Evolutionary conservation across 2,797 vertebrate species (phyloP).

Genomic region (Syngnathus acus): DNA sequence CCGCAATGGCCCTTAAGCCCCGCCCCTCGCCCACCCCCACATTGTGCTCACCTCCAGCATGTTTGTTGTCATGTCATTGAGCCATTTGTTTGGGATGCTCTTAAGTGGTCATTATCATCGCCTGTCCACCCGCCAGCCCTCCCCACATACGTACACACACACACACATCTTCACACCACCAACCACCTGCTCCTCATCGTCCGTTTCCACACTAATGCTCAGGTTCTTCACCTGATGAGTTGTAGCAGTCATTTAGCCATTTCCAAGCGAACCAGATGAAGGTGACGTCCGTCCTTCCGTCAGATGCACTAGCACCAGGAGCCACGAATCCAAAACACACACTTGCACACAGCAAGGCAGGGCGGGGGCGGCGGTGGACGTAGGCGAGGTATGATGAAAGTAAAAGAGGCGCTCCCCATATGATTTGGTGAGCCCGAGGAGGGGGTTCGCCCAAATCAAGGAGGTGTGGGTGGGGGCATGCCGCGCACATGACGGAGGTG

Average conservation of each 20-base stretch:
- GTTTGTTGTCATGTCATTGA: constrained; percentile 39
- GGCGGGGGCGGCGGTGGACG: not conserved
- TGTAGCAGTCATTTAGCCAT: not conserved
- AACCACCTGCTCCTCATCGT: constrained; percentile 42
- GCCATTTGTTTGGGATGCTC: constrained; percentile 13
- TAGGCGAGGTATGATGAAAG: not conserved
- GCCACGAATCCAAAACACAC: constrained; percentile 31
- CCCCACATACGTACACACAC: constrained; percentile 21
- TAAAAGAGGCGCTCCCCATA: no score
- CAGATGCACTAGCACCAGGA: constrained; percentile 29
- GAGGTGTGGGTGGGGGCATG: no score
- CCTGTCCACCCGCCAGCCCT: constrained; percentile 27
- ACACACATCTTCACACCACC: constrained; percentile 23
- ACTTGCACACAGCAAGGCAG: not conserved
- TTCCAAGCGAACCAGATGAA: constrained; percentile 13
- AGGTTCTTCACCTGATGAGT: constrained; percentile 40
- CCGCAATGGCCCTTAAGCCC: not conserved
- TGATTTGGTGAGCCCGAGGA: no score
- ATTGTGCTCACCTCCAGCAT: constrained; percentile 52
- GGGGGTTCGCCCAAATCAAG: not conserved
- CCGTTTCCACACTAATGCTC: constrained; percentile 4
- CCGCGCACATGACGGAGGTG: not conserved
- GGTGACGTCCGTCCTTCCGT: constrained; percentile 22
- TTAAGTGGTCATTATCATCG: constrained; percentile 40
- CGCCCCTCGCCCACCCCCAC: not conserved